Evolutionary conservation across 2,888 invertebrate species (phyloP).

Genomic region (Drosophila kanekoi): DNA sequence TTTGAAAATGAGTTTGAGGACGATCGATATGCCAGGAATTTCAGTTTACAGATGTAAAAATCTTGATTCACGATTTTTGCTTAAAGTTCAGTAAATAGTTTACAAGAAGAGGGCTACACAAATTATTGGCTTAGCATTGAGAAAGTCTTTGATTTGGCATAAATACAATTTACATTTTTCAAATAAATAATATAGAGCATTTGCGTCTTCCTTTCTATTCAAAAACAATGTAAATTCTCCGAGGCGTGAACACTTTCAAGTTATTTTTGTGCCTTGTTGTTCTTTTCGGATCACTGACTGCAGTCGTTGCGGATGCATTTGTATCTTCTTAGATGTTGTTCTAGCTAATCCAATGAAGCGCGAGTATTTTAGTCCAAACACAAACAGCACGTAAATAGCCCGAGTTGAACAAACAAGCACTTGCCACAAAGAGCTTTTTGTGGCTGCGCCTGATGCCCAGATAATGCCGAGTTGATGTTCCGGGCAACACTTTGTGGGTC

Average conservation of each 20-base stretch:
- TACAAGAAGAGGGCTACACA: no score
- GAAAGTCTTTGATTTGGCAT: no score
- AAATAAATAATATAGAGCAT: no score
- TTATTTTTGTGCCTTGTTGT: slow-evolving; percentile 2
- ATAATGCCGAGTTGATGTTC: slow-evolving; percentile 18
- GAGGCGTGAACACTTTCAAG: neutral
- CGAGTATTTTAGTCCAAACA: slow-evolving; percentile 13
- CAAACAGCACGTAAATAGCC: slow-evolving; percentile 38
- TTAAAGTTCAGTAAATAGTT: no score
- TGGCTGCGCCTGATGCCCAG: slow-evolving; percentile 4
- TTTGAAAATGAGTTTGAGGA: no score
- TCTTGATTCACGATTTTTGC: no score
- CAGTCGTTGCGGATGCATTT: slow-evolving; percentile 18
- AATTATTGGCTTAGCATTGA: no score
- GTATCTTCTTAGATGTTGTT: slow-evolving; percentile 16
- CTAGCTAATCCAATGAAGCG: slow-evolving; percentile 17
- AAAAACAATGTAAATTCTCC: no score
- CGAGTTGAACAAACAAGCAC: slow-evolving; percentile 29
- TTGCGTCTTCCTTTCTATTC: no score
- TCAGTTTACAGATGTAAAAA: no score
- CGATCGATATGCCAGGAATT: no score
- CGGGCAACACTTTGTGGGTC: slow-evolving; percentile 29
- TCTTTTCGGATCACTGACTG: slow-evolving; percentile 20
- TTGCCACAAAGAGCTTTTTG: slow-evolving; percentile 17
- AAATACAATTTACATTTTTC: no score